Evolutionary conservation across 2,113 vertebrate genomes (phyloP), one percentile per base, ranked within the genome.

Genomic region (Boleophthalmus pectinirostris): DNA sequence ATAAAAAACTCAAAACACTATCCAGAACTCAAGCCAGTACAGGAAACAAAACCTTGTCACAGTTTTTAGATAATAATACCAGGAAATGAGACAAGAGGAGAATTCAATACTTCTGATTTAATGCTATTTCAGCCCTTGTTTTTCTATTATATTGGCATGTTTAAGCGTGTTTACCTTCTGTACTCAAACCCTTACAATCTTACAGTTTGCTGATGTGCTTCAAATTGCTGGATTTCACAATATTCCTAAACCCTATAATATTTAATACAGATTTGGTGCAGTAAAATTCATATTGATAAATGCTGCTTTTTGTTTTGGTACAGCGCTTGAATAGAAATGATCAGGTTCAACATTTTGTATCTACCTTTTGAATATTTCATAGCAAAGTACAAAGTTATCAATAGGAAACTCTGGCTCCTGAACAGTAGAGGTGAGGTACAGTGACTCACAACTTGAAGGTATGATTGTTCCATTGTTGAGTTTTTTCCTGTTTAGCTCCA

Each of bases 401-500:
- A 10, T 43, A 11, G 38, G 38, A 43, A 10, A 43, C 8, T 43
- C 38, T 43, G 9, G 8, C 9, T 43, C 23, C 23, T 60, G 24
- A 60, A 13, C 1, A 58, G n/a, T 25, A 12, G 13, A 60, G 57
- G 57, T 29, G 57, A 60, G 1, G 24, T 38, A 35, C 29, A 9
- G 60, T n/a, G 8, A 43, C 10, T 43, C 38, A 43, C 38, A 43
- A 43, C 7, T 8, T 64, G 60, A 29, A 29, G 58, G 7, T 38
- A 4, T 43, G 18, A 35, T n/a, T 4, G 4, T n/a, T 11, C 29
- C 14, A 33, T 64, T 43, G 18, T 35, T 43, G 61, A 43, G 9
- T 8, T 64, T 58, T 38, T 33, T 33, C 24, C 58, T 29, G 58
- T 61, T 61, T 8, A 61, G 58, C 58, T 77, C 43, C 46, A 53